A percentile compares a stretch with the other conserved stretches of the same genome.
Conservation (phyloP, 2,113 vertebrate species). For the Serinus canaria region DNA sequence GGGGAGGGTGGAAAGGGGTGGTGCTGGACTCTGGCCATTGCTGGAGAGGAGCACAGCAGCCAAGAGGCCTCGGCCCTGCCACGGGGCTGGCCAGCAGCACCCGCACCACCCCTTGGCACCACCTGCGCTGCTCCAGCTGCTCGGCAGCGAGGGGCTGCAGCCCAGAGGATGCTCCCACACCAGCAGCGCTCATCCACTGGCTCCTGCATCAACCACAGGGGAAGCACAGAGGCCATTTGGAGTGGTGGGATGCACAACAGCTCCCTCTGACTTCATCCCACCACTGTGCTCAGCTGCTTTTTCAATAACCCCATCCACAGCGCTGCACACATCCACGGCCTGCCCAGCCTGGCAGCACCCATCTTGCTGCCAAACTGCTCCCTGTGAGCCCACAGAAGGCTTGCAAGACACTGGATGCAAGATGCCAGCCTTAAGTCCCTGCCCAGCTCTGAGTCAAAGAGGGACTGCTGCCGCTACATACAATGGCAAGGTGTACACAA, state of each 20-base stretch:
- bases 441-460: accelerated
- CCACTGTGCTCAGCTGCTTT: neutral
- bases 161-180: neutral
- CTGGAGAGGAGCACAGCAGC: neutral
- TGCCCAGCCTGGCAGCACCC: neutral
- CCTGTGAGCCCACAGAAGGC: neutral
- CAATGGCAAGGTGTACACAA: neutral
- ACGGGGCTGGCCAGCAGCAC: neutral
- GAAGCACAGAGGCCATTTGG: neutral
- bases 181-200: neutral
- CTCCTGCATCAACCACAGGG: neutral
- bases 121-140: neutral
- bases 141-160: neutral
- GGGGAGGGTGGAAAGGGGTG: neutral
- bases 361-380: neutral
- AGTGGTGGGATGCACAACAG: accelerated
- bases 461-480: accelerated
- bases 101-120: neutral
- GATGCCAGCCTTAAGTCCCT: neutral
- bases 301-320: neutral
- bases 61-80: slow-evolving; percentile 4
- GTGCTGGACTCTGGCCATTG: slow-evolving; percentile 22
- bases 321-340: accelerated
- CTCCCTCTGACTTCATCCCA: neutral
- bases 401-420: neutral